A percentile compares a stretch with the other conserved stretches of the same genome.
Evolutionary conservation across 2,113 vertebrate species (phyloP).

Genomic region (Silurus asotus): DNA sequence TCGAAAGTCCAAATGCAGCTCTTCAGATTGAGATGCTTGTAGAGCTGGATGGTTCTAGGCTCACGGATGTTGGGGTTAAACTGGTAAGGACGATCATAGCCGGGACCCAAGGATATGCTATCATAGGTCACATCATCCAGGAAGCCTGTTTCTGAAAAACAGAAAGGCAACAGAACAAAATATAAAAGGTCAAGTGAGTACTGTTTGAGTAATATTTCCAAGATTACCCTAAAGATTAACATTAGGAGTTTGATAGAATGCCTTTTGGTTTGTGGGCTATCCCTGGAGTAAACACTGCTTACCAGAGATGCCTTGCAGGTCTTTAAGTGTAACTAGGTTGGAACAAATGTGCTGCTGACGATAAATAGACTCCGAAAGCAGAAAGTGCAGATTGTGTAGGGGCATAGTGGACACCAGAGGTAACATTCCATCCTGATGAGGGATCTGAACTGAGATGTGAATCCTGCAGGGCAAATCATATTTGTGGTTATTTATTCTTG

Average conservation of each 20-base stretch:
- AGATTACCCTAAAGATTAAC: background rate
- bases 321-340: constrained; percentile 84
- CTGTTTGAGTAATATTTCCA: background rate
- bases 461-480: constrained; percentile 75
- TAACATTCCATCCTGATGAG: constrained; percentile 98
- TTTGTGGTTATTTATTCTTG: background rate
- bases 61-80: constrained; percentile 85
- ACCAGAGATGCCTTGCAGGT: constrained; percentile 89
- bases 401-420: constrained; percentile 96
- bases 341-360: constrained; percentile 96
- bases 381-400: constrained; percentile 93
- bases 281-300: constrained; percentile 34
- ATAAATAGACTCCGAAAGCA: constrained; percentile 96
- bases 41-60: constrained; percentile 86
- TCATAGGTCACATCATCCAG: constrained; percentile 82
- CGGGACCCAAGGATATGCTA: constrained; percentile 82
- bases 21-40: constrained; percentile 96
- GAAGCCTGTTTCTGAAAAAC: constrained; percentile 84
- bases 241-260: background rate
- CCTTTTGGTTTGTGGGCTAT: background rate
- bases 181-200: background rate
- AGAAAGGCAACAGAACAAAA: background rate
- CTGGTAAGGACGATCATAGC: constrained; percentile 92
- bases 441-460: constrained; percentile 97
- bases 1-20: constrained; percentile 99